phyloP scores from a whole-genome alignment of 2,113 vertebrate genomes.

The Zeus faber region DNA sequence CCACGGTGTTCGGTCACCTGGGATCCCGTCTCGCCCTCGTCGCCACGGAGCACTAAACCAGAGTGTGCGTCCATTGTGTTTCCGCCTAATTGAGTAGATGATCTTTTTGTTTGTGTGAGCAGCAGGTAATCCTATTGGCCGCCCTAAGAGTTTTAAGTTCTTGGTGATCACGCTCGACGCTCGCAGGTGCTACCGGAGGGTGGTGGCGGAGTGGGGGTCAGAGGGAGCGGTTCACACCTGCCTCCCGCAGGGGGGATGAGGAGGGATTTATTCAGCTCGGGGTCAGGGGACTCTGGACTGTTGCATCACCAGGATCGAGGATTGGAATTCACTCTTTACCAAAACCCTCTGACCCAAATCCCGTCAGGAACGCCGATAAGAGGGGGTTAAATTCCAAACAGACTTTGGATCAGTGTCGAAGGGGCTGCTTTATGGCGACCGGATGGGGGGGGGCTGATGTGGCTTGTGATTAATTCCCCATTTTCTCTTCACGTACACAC shows the following conservation, averaged over 20 bases:
- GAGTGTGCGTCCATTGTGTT: too few species aligned
- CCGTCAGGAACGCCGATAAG: constrained; percentile 33
- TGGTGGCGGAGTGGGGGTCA: constrained; percentile 5
- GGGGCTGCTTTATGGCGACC: constrained; percentile 37
- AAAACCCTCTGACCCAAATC: constrained; percentile 49
- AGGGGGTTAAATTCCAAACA: constrained; percentile 47
- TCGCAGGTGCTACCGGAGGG: too few species aligned
- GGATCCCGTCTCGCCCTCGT: too few species aligned
- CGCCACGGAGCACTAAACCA: too few species aligned
- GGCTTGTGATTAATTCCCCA: constrained; percentile 57
- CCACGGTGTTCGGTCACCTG: too few species aligned
- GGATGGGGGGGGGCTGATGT: constrained; percentile 23
- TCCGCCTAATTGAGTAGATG: constrained; percentile 42
- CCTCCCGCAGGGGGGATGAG: not conserved
- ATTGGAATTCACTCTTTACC: constrained; percentile 22
- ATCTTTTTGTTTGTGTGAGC: constrained; percentile 57
- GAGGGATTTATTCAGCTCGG: not conserved
- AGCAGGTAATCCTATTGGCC: constrained; percentile 60
- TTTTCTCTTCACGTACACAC: constrained; percentile 35
- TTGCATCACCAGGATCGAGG: constrained; percentile 4
- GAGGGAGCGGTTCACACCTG: constrained; percentile 21
- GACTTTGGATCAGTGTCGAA: constrained; percentile 52
- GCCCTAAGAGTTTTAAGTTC: constrained; percentile 51
- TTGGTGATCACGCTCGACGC: constrained; percentile 34
- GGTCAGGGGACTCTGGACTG: not conserved